These are phyloP conservation scores for Pseudoips prasinana DNA, from an alignment of 2,888 invertebrate species.

Conservation along the genomic window DNA sequence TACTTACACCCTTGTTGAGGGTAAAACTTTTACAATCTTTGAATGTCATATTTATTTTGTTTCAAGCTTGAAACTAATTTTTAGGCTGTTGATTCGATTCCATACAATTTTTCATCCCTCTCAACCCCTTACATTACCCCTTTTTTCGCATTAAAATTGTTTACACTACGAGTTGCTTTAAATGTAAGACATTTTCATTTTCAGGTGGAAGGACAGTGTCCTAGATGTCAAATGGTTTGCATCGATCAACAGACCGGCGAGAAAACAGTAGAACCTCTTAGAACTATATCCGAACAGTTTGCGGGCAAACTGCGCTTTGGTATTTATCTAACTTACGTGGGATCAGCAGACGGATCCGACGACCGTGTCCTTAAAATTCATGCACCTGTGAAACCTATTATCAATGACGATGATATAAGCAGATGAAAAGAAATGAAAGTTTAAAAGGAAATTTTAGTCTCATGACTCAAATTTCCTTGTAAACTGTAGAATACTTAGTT, in stretches of 20 bases:
- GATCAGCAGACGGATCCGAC: constrained; percentile 51
- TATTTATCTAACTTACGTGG: constrained; percentile 85
- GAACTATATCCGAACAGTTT: constrained; percentile 87
- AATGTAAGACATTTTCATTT: too few relatives aligned
- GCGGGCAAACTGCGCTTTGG: constrained; percentile 91
- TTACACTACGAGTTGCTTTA: too few relatives aligned
- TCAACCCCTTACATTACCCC: too few relatives aligned
- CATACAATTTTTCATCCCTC: too few relatives aligned
- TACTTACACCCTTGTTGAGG: too few relatives aligned
- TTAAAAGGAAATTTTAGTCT: not conserved
- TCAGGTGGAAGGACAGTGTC: constrained; percentile 90
- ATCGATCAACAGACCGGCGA: constrained; percentile 93
- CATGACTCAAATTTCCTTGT: too few relatives aligned
- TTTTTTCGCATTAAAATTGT: too few relatives aligned
- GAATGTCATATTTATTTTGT: too few relatives aligned
- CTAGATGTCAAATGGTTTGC: constrained; percentile 97
- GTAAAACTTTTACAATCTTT: too few relatives aligned
- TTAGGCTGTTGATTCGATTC: too few relatives aligned
- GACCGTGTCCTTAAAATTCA: constrained; percentile 44
- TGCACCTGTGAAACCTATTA: constrained; percentile 45
- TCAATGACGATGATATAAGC: constrained; percentile 54
- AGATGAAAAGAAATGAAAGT: constrained; percentile 42
- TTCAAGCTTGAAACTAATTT: too few relatives aligned
- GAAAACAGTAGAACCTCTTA: constrained; percentile 89
- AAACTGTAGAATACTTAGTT: too few relatives aligned